phyloP scores from a whole-genome alignment of 2,797 vertebrate species.

The Melopsittacus undulatus region DNA sequence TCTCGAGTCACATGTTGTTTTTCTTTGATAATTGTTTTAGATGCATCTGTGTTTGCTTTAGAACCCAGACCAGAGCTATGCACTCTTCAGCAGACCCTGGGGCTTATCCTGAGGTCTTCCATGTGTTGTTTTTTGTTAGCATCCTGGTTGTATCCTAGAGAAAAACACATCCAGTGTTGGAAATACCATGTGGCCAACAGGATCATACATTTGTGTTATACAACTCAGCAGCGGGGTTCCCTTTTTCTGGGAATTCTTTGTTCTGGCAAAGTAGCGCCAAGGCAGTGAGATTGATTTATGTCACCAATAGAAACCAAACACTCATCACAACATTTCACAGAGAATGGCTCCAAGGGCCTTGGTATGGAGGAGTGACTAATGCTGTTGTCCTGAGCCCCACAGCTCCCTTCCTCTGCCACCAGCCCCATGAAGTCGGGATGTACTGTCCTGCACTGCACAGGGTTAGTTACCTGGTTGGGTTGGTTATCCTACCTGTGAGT shows the following conservation, averaged over 20 bases:
- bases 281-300: conserved; percentile 37
- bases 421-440: background rate
- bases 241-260: conserved; percentile 41
- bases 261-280: background rate
- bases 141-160: conserved; percentile 7
- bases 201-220: background rate
- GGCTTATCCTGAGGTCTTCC: conserved; percentile 50
- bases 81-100: background rate
- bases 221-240: conserved; percentile 10
- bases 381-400: background rate
- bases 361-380: conserved; percentile 30
- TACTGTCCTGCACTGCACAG: fast-evolving
- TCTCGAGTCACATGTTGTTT: background rate
- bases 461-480: background rate
- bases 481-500: background rate
- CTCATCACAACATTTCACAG: background rate
- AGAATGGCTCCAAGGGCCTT: background rate
- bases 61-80: conserved; percentile 4
- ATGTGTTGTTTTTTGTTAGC: conserved; percentile 55
- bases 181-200: conserved; percentile 17
- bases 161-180: background rate
- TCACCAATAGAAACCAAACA: conserved; percentile 43
- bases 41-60: conserved; percentile 60
- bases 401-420: background rate
- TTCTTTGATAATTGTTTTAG: background rate